Evolutionary conservation across 2,113 vertebrate genomes (phyloP).

Genomic region (Corynorhinus townsendii): DNA sequence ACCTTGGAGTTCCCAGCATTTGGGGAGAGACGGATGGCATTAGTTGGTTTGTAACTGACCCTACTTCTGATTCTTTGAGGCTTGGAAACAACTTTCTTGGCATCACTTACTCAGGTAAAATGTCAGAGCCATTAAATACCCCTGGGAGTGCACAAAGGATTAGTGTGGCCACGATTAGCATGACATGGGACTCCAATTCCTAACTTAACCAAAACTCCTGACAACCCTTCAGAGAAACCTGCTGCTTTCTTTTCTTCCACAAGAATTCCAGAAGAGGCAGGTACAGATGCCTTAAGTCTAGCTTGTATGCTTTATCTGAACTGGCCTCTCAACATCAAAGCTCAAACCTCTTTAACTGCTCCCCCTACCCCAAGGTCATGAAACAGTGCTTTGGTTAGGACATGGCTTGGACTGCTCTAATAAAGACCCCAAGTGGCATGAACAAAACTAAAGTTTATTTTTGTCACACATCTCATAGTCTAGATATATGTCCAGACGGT

Average conservation of each 20-base stretch:
- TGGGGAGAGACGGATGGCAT: background rate
- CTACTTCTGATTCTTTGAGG: background rate
- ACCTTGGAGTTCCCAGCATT: background rate
- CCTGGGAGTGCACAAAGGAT: background rate
- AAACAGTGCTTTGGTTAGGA: background rate
- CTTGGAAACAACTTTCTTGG: background rate
- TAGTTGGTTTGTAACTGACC: background rate
- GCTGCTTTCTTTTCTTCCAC: background rate
- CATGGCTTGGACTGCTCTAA: background rate
- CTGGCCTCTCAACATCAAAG: background rate
- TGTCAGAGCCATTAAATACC: background rate
- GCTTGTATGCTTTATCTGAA: background rate
- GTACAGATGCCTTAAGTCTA: background rate
- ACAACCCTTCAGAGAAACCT: background rate
- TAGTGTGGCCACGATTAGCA: background rate
- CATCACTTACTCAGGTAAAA: background rate
- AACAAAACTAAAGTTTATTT: background rate
- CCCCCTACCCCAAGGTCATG: background rate
- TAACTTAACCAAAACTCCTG: background rate
- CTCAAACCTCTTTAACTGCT: background rate
- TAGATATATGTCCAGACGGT: background rate
- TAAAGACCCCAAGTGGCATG: background rate
- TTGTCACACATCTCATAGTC: background rate
- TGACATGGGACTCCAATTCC: background rate
- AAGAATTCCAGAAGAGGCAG: background rate